A percentile compares a stretch with the other conserved stretches of the same genome.
Conservation (phyloP, 2,888 invertebrate genomes). For the Ganaspis brasiliensis region DNA sequence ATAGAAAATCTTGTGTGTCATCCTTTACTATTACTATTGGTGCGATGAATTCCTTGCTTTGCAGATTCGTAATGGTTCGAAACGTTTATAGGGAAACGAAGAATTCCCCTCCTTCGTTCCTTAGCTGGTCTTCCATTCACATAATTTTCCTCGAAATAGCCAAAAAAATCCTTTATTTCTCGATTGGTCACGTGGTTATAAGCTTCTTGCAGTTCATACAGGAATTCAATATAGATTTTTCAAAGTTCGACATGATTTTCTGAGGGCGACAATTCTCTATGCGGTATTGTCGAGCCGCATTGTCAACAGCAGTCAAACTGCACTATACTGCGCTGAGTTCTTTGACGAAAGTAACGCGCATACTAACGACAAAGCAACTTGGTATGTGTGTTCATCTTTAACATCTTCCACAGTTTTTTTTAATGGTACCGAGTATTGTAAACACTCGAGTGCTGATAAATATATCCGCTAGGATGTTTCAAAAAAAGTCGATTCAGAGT, state of each 20-base stretch:
- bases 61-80: too few relatives aligned
- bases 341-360: slow-evolving; percentile 21
- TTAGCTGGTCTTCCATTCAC: neutral
- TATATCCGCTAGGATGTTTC: too few relatives aligned
- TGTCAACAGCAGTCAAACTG: too few relatives aligned
- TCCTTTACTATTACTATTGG: too few relatives aligned
- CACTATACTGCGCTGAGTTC: too few relatives aligned
- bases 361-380: neutral
- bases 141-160: neutral
- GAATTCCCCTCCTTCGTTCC: neutral
- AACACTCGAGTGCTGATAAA: neutral
- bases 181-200: neutral
- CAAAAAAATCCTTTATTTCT: neutral
- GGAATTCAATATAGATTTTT: too few relatives aligned
- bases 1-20: neutral
- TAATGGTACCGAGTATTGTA: neutral
- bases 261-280: too few relatives aligned
- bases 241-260: too few relatives aligned
- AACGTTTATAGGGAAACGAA: neutral
- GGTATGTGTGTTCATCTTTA: slow-evolving; percentile 1
- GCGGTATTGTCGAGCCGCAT: too few relatives aligned
- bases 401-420: neutral
- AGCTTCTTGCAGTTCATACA: too few relatives aligned
- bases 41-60: neutral
- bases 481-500: too few relatives aligned